These are phyloP conservation scores for Corvus moneduloides DNA, from an alignment of 2,113 vertebrate genomes.

Conservation along the genomic window DNA sequence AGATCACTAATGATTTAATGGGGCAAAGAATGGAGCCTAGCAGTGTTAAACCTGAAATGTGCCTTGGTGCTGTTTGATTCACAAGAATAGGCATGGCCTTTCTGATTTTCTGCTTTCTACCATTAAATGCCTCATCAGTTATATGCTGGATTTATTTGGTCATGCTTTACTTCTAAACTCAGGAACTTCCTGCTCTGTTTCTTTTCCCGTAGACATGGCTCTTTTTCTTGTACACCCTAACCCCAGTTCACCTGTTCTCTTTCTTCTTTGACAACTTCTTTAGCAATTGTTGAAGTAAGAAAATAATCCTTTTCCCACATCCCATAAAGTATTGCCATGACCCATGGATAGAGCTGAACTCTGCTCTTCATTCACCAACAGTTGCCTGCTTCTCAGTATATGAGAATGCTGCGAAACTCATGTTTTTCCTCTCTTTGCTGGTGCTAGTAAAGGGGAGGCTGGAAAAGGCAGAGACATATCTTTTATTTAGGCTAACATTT, in stretches of 20 bases:
- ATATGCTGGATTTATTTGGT: not conserved
- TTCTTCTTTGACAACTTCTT: not conserved
- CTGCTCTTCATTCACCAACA: not conserved
- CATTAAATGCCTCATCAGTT: not conserved
- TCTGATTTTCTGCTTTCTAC: not conserved
- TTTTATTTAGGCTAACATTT: not conserved
- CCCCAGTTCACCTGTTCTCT: not conserved
- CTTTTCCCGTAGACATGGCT: not conserved
- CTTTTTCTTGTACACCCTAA: not conserved
- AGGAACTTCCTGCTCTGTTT: not conserved
- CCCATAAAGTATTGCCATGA: not conserved
- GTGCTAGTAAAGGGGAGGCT: not conserved
- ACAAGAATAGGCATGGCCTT: not conserved
- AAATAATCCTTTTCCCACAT: not conserved
- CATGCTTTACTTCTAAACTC: not conserved
- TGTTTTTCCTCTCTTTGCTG: not conserved
- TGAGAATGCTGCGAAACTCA: not conserved
- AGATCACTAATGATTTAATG: not conserved
- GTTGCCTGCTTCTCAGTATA: not conserved
- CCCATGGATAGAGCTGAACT: not conserved
- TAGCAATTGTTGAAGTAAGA: not conserved
- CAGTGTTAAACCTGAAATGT: not conserved
- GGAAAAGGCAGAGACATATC: not conserved
- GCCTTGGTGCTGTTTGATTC: not conserved
- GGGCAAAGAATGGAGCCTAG: not conserved